Conservation (phyloP, 2,888 invertebrate species). For the Campoplex nolae region DNA sequence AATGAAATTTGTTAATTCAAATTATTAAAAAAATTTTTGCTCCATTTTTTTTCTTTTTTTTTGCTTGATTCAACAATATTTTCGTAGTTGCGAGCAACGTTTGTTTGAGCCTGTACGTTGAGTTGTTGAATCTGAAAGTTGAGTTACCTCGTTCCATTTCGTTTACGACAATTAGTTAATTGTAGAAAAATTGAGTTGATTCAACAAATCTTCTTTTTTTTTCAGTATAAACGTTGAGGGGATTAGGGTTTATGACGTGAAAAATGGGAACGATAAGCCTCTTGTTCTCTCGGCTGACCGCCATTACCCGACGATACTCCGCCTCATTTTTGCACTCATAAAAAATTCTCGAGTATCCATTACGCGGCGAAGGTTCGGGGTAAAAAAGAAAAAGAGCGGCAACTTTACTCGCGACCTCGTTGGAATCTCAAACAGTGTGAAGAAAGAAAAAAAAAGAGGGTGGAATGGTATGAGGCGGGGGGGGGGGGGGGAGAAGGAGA, state of each 20-base stretch:
- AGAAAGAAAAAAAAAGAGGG: not conserved
- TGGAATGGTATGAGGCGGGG: too few species aligned
- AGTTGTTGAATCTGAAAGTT: too few species aligned
- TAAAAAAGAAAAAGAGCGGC: conserved; percentile 10
- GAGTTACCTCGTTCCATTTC: too few species aligned
- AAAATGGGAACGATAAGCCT: not conserved
- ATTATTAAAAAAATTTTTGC: too few species aligned
- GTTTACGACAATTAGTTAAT: not conserved
- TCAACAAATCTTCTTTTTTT: not conserved
- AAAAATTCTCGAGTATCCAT: conserved; percentile 33
- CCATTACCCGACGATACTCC: not conserved
- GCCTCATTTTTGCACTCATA: conserved; percentile 19
- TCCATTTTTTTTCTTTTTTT: not conserved
- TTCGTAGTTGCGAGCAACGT: too few species aligned
- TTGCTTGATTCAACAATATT: too few species aligned
- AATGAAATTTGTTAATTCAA: too few species aligned
- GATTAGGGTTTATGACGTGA: not conserved
- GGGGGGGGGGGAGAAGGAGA: not conserved
- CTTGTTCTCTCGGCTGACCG: not conserved
- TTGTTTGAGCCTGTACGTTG: too few species aligned
- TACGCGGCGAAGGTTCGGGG: conserved; percentile 46
- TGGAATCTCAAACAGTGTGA: conserved; percentile 38
- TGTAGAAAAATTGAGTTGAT: not conserved
- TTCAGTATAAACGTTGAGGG: not conserved
- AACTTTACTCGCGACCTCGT: conserved; percentile 34